A percentile compares a stretch with the other conserved stretches of the same genome.
phyloP scores from a whole-genome alignment of 92 coral and sea anemone species.

The Phenganax stokvisi region DNA sequence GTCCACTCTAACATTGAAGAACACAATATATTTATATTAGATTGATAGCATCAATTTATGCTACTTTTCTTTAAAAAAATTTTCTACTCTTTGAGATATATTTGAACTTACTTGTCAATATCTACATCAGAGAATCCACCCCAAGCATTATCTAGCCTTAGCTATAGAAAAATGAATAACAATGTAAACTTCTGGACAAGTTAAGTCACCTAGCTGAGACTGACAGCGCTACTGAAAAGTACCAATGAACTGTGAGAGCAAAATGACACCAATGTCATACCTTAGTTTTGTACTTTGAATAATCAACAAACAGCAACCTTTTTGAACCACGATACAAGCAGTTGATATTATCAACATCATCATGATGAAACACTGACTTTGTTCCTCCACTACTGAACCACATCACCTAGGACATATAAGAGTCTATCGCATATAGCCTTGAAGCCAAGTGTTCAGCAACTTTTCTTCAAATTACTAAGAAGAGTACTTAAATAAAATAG shows the following conservation, averaged over 20 bases:
- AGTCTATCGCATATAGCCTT: neutral
- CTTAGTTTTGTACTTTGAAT: constrained; percentile 74
- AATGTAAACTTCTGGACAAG: neutral
- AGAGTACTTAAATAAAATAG: neutral
- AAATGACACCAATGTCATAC: constrained; percentile 35
- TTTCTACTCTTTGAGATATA: neutral
- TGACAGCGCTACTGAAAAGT: neutral
- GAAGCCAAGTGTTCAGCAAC: neutral
- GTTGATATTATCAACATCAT: constrained; percentile 93
- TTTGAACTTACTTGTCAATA: constrained; percentile 65
- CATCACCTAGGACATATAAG: constrained; percentile 61
- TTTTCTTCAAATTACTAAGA: neutral
- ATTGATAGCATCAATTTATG: neutral
- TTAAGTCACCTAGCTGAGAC: neutral
- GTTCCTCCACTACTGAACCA: constrained; percentile 99
- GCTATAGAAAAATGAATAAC: constrained; percentile 41
- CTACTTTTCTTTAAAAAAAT: neutral
- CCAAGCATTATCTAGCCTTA: constrained; percentile 70
- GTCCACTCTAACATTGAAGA: constrained; percentile 62
- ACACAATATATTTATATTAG: too few relatives aligned
- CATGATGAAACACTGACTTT: constrained; percentile 93
- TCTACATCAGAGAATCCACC: constrained; percentile 98
- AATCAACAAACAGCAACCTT: constrained; percentile 75
- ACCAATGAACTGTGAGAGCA: neutral
- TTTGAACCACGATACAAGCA: constrained; percentile 88